Base-by-base conservation (phyloP, 1,140 invertebrate species). In the Calosoma granatense region DNA sequence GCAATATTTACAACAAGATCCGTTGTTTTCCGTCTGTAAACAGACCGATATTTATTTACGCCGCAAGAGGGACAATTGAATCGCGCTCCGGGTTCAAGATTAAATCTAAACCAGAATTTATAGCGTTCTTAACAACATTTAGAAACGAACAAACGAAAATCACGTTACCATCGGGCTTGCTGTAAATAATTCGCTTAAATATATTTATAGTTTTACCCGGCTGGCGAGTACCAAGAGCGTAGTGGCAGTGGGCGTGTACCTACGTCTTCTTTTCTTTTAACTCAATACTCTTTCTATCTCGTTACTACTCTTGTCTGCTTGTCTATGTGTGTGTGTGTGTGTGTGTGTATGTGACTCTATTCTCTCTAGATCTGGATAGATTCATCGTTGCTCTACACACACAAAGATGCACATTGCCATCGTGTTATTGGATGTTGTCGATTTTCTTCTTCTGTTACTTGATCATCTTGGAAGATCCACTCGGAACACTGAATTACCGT, bases 131-230 rank as follows among this genome's bases (percentile, higher is more conserved):
- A 47, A 12, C 41, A 12, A 17, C 17, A 47, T 47, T 47, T 47
- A 47, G 41, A 47, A 17, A 47, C 41, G 41, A 47, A 47, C 41
- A 47, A 47, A 47, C 41, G 41, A 47, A 47, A 47, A 47, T 47
- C 41, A 47, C 41, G 41, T 47, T 47, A 47, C 17, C 41, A 12
- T 12, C 15, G 41, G 41, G n/a, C n/a, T 47, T 17, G 41, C 41
- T 12, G 41, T 47, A 47, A 47, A 47, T 47, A 47, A 47, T 47
- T 47, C 41, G 41, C 41, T 47, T 47, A 47, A 47, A 17, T 17
- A 47, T 47, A 47, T 47, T 47, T 47, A 47, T 47, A 47, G 41
- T 47, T 47, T n/a, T n/a, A n/a, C n/a, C 3, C 15, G 41, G 6
- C 15, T 4, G 26, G 26, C 26, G 26, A 14, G 4, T 6, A 30